Evolutionary conservation across 2,888 invertebrate species (phyloP), one percentile per base, ranked within the genome.

Genomic region (Drosophila tanythrix): DNA sequence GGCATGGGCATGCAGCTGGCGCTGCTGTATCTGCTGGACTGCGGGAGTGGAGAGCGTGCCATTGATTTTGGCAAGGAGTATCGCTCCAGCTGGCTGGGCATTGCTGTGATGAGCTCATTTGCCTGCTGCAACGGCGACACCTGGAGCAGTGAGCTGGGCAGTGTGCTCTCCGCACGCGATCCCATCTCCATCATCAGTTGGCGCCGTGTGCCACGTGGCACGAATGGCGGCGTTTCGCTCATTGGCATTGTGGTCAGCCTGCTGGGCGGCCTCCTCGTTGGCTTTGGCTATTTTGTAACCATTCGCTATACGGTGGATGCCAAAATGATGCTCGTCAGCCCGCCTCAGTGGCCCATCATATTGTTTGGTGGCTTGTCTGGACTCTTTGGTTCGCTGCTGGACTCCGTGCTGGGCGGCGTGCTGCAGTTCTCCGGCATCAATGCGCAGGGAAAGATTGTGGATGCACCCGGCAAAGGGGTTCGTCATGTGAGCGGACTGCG

Each of bases 61-160:
- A 95, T 98, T 52, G 96, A 98, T 92, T 98, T 98, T 92, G 91
- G 94, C 3, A 94, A 94, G 63, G 94, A 96, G 86, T 97, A 97
- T 88, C 94, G 96, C 88, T 95, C 96, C 31, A 97, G 97, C 4
- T 97, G 97, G 97, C 94, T 97, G n/a, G 95, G 96, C 4, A 94
- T 97, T 81, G 97, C 96, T 36, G 94, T 97, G 60, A 93, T 98
- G 80, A 96, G 96, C 96, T 83, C 96, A 0, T 94, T 97, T 86
- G 95, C 97, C 18, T 97, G 97, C 89, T 96, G 96, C 82, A 97
- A 96, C 91, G 98, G 98, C 0, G 98, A 98, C 90, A 98, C 98
- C 0, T 97, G 97, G 96, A 97, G 98, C 56, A 98, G 97, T 43
- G 98, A 98, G 93, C 92, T 98, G 25, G 98, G 97, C 2, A 94